phyloP scores from a whole-genome alignment of 2,888 invertebrate species.

The Furcula furcula region DNA sequence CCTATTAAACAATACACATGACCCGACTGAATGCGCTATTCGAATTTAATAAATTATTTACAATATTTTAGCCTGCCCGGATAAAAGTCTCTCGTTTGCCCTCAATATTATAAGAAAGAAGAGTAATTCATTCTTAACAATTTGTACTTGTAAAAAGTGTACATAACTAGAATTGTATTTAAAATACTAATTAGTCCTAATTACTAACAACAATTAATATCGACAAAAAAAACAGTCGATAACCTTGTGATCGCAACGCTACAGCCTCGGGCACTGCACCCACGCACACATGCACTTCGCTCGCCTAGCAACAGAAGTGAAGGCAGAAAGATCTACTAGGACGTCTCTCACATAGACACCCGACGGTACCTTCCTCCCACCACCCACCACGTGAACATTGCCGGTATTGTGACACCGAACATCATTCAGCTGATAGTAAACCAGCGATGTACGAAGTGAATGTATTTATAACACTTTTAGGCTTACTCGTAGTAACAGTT shows the following conservation, averaged over 20 bases:
- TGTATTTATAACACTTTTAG: conserved; percentile 2
- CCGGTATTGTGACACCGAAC: conserved; percentile 6
- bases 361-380: conserved; percentile 14
- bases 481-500: conserved; percentile 37
- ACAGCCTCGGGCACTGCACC: conserved; percentile 62
- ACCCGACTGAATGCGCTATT: too few relatives aligned
- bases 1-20: too few relatives aligned
- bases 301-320: conserved; percentile 73
- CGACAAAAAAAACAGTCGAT: conserved; percentile 24
- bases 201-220: conserved; percentile 6
- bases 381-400: conserved; percentile 27
- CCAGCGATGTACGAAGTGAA: conserved; percentile 26
- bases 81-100: too few relatives aligned
- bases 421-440: background rate
- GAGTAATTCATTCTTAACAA: too few relatives aligned
- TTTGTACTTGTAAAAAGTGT: too few relatives aligned
- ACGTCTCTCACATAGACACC: conserved; percentile 28
- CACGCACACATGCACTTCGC: conserved; percentile 54
- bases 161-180: too few relatives aligned
- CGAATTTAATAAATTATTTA: too few relatives aligned
- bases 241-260: conserved; percentile 39
- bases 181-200: too few relatives aligned
- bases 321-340: conserved; percentile 70
- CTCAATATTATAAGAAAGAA: too few relatives aligned
- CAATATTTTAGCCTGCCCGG: too few relatives aligned